phyloP scores from a whole-genome alignment of 2,888 invertebrate species.

The Acleris literana region DNA sequence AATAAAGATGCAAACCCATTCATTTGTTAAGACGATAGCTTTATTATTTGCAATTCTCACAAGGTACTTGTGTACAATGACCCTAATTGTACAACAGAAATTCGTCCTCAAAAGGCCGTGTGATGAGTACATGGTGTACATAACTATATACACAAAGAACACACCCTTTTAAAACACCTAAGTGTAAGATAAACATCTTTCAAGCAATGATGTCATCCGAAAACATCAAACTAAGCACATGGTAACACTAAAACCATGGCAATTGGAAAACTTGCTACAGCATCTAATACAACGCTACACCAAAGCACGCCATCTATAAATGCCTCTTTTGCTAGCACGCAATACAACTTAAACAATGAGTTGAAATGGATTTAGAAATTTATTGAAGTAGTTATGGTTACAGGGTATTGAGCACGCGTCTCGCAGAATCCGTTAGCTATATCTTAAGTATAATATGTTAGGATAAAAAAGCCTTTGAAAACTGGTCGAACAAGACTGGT shows the following conservation, averaged over 20 bases:
- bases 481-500: slow-evolving; percentile 36
- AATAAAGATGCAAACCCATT: no score
- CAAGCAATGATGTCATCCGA: slow-evolving; percentile 47
- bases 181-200: slow-evolving; percentile 38
- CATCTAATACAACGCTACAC: background rate
- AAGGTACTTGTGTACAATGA: slow-evolving; percentile 14
- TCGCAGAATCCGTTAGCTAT: slow-evolving; percentile 39
- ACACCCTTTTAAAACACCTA: slow-evolving; percentile 29
- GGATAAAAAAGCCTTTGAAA: slow-evolving; percentile 41
- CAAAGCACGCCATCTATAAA: background rate
- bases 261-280: background rate
- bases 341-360: slow-evolving; percentile 4
- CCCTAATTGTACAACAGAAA: slow-evolving; percentile 11
- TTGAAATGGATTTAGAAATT: background rate
- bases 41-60: background rate
- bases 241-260: slow-evolving; percentile 2
- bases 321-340: background rate
- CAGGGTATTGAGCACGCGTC: slow-evolving; percentile 33
- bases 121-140: slow-evolving; percentile 20
- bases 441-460: slow-evolving; percentile 28
- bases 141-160: slow-evolving; percentile 21
- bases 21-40: background rate
- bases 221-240: slow-evolving; percentile 27
- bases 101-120: slow-evolving; percentile 19
- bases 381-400: slow-evolving; percentile 3